Base-by-base conservation (phyloP, 2,113 vertebrate species). In the Rhodinocichla rosea region DNA sequence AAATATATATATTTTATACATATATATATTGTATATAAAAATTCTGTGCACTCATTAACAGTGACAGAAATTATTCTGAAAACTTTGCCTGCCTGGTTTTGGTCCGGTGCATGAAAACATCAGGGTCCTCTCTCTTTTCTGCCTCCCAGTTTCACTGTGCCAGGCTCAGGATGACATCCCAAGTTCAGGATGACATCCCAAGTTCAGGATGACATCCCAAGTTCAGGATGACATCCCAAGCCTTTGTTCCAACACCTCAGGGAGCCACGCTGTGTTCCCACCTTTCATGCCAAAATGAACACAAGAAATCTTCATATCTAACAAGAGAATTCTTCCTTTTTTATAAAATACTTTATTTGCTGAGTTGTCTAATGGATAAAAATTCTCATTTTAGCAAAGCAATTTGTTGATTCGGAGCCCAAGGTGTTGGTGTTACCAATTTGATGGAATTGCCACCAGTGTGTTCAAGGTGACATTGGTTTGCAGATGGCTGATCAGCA, bases 61-160 rank as follows among this genome's bases (percentile, higher is more conserved):
- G 10, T 21, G 16, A 20, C 24, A 57, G 32, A 52, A 85, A 37
- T 74, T 3, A 5, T 47, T 42, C 35, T 14, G 3, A 26, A 3
- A 24, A 2, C 20, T 35, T 55, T 28, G 19, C 30, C 21, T 18
- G 2, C 6, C 1, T 13, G 10, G 0, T 59, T 88, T 40, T 52
- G 45, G n/a, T 65, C 5, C 42, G 40, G 78, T 30, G 12, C 24
- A 11, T 68, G 16, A 15, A 10, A 68, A 17, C 11, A 15, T 42
- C 32, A 13, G 26, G 13, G 3, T 35, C 2, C 13, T 28, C 1
- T 24, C 18, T 28, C 13, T 6, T 12, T 18, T 26, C 12, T 6
- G 0, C 15, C 37, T 74, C 2, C 10, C 49, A 24, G 21, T 2
- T 1, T 15, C 20, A 23, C 6, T 42, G 56, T 44, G 27, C 40